Conservation (phyloP, 2,888 invertebrate genomes). For the Campopleginae sp. region DNA sequence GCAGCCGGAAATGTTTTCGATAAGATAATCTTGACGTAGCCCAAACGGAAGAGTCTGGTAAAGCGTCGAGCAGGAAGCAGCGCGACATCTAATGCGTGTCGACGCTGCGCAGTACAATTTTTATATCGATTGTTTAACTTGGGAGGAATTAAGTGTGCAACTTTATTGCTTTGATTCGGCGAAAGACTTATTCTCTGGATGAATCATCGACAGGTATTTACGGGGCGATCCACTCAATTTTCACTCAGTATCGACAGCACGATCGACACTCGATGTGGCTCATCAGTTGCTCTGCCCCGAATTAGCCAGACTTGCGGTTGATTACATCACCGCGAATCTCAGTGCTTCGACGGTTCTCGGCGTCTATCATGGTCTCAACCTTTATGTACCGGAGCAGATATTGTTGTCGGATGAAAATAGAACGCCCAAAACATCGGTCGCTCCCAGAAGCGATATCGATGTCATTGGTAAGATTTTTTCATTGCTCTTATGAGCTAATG, state of each 20-base stretch:
- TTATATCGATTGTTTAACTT: neutral
- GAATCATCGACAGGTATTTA: constrained; percentile 85
- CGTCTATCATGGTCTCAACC: constrained; percentile 86
- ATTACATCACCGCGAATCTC: constrained; percentile 88
- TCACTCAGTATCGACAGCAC: constrained; percentile 88
- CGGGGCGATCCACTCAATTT: constrained; percentile 88
- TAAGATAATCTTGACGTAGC: neutral
- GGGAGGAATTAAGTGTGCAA: neutral
- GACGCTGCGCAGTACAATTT: neutral
- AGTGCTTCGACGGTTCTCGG: constrained; percentile 88
- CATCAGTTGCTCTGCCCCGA: constrained; percentile 90
- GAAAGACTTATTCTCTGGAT: constrained; percentile 50
- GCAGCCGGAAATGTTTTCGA: neutral
- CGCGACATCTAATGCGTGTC: neutral
- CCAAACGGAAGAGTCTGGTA: neutral
- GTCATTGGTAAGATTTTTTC: constrained; percentile 75
- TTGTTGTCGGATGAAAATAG: constrained; percentile 76
- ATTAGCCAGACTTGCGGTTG: constrained; percentile 89
- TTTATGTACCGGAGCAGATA: constrained; percentile 75
- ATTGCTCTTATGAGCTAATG: neutral
- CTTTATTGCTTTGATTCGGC: neutral
- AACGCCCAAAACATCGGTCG: constrained; percentile 85
- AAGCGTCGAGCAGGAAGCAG: neutral
- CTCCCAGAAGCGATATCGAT: constrained; percentile 80
- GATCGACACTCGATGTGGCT: constrained; percentile 90